Evolutionary conservation across 1,140 invertebrate species (phyloP), one percentile per base, ranked within the genome.

Genomic region (Diabrotica undecimpunctata): DNA sequence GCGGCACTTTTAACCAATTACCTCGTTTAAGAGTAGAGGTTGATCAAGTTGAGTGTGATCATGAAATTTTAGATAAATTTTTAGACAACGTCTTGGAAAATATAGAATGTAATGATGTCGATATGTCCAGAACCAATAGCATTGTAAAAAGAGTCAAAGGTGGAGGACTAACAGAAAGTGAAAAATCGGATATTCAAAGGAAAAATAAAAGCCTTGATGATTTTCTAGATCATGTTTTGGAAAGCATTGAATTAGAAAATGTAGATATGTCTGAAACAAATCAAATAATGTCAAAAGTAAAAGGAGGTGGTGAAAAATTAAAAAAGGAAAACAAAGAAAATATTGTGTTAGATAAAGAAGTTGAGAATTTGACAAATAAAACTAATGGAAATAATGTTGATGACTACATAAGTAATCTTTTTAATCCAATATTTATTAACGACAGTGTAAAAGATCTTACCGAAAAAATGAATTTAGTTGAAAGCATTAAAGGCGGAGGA

Each of bases 401-500:
- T 72, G 84, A 88, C 71, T 89, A 87, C 65, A 85, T 90, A 1
- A 85, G 83, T 7, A 86, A 87, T 65, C 72, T 89, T 5, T 85
- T 88, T 39, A 80, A 84, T 68, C 83, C 86, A 2, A 86, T 87
- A 53, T 83, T 85, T 66, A 80, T 88, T 60, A 85, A 86, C 65
- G 83, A 86, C n/a, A 83, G 81, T 61, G 71, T 88, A n/a, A 83
- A 85, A 55, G 80, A 81, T 54, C 74, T 88, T 13, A 84, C 81
- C 0, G 82, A 87, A 61, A 84, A 84, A 36, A 81, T 86, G 65
- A 82, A 83, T 70, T 77, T 91, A 13, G 84, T 86, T 0, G 82
- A 82, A 8, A 82, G 84, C 63, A 89, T 91, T 56, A 90, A 90
- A 80, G 90, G 89, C 0, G 91, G 91, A 38, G 91, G 92, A n/a